Evolutionary conservation across 2,797 vertebrate genomes (phyloP), one percentile per base, ranked within the genome.

Genomic region (Uromys caudimaculatus): DNA sequence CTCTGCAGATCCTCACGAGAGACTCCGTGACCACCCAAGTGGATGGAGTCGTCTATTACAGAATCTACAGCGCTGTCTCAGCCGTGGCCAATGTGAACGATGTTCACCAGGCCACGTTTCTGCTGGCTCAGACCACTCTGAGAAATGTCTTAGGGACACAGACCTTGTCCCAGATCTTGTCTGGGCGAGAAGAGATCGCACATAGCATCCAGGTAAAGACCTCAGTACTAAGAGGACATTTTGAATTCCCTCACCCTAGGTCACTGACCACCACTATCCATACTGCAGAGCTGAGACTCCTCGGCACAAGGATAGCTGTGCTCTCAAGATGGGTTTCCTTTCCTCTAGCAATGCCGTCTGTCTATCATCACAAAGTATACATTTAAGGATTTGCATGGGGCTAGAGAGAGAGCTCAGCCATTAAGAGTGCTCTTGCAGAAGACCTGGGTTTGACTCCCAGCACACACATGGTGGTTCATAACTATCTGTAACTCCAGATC

Each of bases 11-110:
- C 77, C 97, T 99, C 93, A 98, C 99, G 13, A 98, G 98, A 79
- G 99, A 99, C 92, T 99, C 98, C 0, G 98, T 99, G 58, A 98
- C 98, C 0, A 98, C 99, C 9, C 98, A 98, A 92, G 98, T 99
- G 75, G 99, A 99, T 10, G 99, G 98, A 0, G 98, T 99, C 0
- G 98, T 99, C 96, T 99, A 99, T 81, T 99, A 99, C 92, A 98
- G 98, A 11, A 97, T 99, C 87, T 97, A 99, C 32, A 98, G 98
- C 1, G 99, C 99, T 0, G 97, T 98, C 8, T 98, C 98, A 0
- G 98, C 98, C 0, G 98, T 99, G 95, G 98, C 97, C 0, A 98
- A 97, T 21, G 98, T 99, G 60, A 96, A 95, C 0, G 97, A 99
- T 21, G 98, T 98, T 47, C 87, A 97, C 93, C 67, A 95, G 92